phyloP scores from a whole-genome alignment of 2,113 vertebrate genomes.

The Gallinago undulata region DNA sequence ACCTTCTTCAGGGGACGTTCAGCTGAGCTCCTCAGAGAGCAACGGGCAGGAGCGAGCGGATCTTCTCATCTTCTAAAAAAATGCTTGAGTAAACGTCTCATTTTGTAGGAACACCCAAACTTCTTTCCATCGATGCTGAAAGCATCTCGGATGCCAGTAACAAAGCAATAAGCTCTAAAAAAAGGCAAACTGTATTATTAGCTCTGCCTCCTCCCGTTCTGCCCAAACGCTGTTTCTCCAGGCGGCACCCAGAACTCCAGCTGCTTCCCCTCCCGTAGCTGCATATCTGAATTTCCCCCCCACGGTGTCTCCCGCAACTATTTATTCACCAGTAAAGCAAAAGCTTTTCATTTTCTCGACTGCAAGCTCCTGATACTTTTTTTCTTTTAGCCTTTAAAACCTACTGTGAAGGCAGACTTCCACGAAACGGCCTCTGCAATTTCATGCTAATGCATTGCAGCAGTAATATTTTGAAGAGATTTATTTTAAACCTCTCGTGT shows the following conservation, averaged over 20 bases:
- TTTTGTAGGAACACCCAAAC: neutral
- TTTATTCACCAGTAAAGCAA: neutral
- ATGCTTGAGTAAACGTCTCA: rapidly evolving
- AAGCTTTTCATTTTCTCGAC: neutral
- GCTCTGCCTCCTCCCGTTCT: neutral
- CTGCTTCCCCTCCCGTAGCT: neutral
- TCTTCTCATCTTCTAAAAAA: neutral
- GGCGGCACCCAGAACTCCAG: neutral
- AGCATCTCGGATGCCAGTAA: neutral
- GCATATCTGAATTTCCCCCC: neutral
- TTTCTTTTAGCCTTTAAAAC: neutral
- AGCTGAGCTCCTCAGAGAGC: neutral
- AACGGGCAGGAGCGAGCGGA: neutral
- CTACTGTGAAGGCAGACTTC: neutral
- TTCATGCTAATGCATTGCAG: neutral
- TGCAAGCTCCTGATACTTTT: neutral
- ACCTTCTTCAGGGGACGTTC: neutral
- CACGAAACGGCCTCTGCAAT: neutral
- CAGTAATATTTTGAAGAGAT: neutral
- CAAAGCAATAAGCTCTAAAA: neutral
- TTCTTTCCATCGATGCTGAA: neutral
- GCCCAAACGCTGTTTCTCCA: neutral
- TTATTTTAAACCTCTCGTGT: neutral
- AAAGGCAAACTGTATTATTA: neutral
- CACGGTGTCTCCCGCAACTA: neutral